These are phyloP conservation scores for Rhagium mordax DNA, from an alignment of 2,888 invertebrate species.

Conservation along the genomic window DNA sequence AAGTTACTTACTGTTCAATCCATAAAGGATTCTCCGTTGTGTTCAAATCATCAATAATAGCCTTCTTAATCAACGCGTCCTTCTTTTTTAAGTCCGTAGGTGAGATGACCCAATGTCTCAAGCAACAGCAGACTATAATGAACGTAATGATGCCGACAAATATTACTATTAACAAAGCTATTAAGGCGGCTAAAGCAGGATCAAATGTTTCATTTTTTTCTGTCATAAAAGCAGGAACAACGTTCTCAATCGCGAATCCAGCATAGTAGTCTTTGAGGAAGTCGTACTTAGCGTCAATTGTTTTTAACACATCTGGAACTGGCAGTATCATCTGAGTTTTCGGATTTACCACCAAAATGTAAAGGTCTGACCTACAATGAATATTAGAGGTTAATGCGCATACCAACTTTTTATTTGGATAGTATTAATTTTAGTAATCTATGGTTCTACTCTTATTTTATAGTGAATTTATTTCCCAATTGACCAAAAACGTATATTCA, in stretches of 20 bases:
- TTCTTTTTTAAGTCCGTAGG: constrained; percentile 88
- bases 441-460: too few relatives aligned
- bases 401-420: too few relatives aligned
- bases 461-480: too few relatives aligned
- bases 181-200: constrained; percentile 87
- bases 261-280: constrained; percentile 85
- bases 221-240: constrained; percentile 79
- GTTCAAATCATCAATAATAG: constrained; percentile 88
- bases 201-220: constrained; percentile 85
- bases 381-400: not conserved
- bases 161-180: constrained; percentile 87
- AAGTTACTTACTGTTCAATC: constrained; percentile 88
- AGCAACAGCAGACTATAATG: constrained; percentile 89
- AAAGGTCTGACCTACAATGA: constrained; percentile 84
- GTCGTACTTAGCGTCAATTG: constrained; percentile 89
- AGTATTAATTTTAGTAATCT: too few relatives aligned
- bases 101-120: constrained; percentile 89
- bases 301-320: constrained; percentile 84
- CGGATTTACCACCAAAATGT: constrained; percentile 86
- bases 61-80: constrained; percentile 86
- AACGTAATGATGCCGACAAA: constrained; percentile 91
- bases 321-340: constrained; percentile 82
- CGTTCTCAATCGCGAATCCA: constrained; percentile 83
- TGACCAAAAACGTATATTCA: too few relatives aligned
- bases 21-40: constrained; percentile 94